Base-by-base conservation (phyloP, 2,797 vertebrate species). In the Acrossocheilus wenchowensis region DNA sequence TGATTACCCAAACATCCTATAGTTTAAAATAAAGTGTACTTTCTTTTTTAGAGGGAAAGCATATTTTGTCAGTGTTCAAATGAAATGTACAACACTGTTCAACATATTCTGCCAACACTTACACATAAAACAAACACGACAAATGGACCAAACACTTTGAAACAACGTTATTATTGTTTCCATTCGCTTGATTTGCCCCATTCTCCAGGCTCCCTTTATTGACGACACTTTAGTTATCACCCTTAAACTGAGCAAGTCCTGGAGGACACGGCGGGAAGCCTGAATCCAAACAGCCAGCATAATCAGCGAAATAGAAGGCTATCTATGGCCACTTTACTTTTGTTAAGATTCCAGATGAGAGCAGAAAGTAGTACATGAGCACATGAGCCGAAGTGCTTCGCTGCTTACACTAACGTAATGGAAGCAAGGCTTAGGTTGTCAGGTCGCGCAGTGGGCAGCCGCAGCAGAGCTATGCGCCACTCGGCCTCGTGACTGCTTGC, bases 211-310 rank as follows among this genome's bases (percentile, higher is more conserved):
- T 80, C 83, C 71, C 89, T 89, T 91, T 92, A 93, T 81, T 91
- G 95, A 95, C 95, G 91, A 90, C 45, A 17, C 82, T 66, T 77
- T 77, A 75, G 82, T 66, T 75, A 36, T 43, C 88, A 92, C 90
- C 89, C 89, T 89, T 92, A 91, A 91, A 52, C 91, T 91, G 89
- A 89, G 82, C 86, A 89, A 92, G 92, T 91, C 93, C 93, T 90
- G 89, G 90, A 91, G 91, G 91, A 79, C 92, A 87, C 91, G 92
- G 90, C 84, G 81, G 90, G 92, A 89, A 62, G 88, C 83, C 90
- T 90, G 93, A 94, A 92, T 94, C 92, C 94, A 96, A 96, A 95
- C 93, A 95, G 93, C 93, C 91, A 90, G 86, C 89, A 90, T 93
- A 93, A 95, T 96, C 93, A 93, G 92, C 80, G 86, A 93, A 93